Evolutionary conservation across 2,797 vertebrate species (phyloP).

Genomic region (Enteromius argenteus): DNA sequence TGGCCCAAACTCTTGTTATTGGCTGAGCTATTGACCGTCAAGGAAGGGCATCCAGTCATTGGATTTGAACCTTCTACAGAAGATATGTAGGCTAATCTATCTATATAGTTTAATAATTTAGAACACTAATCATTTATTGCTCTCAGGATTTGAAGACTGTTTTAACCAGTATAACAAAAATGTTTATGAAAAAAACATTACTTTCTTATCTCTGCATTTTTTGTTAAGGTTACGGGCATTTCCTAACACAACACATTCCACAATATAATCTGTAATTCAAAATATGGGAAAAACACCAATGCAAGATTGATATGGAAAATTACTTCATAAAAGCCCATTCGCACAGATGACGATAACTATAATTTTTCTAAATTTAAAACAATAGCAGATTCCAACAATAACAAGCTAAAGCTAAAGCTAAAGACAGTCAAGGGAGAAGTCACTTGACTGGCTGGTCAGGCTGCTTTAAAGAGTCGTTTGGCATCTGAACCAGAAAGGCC

Average conservation of each 20-base stretch:
- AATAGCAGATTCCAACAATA: neutral
- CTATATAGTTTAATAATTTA: neutral
- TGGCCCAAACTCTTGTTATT: neutral
- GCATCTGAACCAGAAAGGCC: slow-evolving; percentile 26
- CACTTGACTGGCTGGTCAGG: neutral
- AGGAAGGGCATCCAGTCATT: neutral
- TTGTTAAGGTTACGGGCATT: neutral
- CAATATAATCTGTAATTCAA: neutral
- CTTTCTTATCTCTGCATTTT: neutral
- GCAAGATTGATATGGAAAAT: neutral
- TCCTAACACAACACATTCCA: neutral
- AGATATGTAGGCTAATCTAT: neutral
- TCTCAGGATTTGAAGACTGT: neutral
- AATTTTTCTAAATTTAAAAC: neutral
- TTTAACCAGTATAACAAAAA: neutral
- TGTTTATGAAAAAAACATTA: neutral
- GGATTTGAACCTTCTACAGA: neutral
- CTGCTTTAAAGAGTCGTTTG: neutral
- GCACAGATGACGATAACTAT: neutral
- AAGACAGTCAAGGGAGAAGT: neutral
- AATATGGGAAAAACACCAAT: neutral
- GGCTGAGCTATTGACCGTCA: neutral
- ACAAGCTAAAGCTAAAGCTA: neutral
- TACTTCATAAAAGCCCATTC: neutral
- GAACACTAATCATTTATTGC: neutral